Base-by-base conservation (phyloP, 2,113 vertebrate species). In the Barbus barbus region DNA sequence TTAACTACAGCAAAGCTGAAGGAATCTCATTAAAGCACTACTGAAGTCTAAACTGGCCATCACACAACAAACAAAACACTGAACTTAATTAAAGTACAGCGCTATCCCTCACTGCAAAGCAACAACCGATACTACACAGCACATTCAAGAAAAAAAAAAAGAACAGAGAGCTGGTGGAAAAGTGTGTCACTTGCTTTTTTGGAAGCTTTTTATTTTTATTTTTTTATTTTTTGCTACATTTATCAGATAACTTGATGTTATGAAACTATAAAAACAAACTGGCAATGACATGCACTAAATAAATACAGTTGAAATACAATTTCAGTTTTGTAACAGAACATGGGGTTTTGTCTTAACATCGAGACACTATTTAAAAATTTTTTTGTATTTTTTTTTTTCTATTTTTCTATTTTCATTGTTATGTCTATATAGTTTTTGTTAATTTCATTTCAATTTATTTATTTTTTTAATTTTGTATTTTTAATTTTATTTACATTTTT, bases 21-120 rank as follows among this genome's bases (percentile, higher is more conserved):
- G 61, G 88, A 93, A 94, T 93, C 92, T 92, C 92, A 93, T 95
- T 94, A 93, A 93, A 93, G 82, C 90, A 87, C 72, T 84, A 88
- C 87, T 48, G 31, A 90, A 90, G 90, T 93, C 91, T 92, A 89
- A 88, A 93, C 90, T 90, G 87, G 87, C 87, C 88, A 90, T 90
- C 88, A 89, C 91, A 89, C 85, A 26, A 48, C 79, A 58, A 71
- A 61, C 51, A 2, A 31, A 18, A 22, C 58, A 24, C 58, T 26
- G 9, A 7, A 11, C 4, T 18, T 2, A 31, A 31, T 65, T 16
- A 48, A 58, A 58, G 22, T 9, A 22, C 18, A 46, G 44, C 12
- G 2, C 6, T 9, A n/a, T 56, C 18, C 18, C 20, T 67, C 63
- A 67, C 14, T 33, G 56, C 56, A 67, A 63, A 31, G 61, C 26